These are phyloP conservation scores for Elanoides forficatus DNA, from an alignment of 2,113 vertebrate species.

Conservation along the genomic window DNA sequence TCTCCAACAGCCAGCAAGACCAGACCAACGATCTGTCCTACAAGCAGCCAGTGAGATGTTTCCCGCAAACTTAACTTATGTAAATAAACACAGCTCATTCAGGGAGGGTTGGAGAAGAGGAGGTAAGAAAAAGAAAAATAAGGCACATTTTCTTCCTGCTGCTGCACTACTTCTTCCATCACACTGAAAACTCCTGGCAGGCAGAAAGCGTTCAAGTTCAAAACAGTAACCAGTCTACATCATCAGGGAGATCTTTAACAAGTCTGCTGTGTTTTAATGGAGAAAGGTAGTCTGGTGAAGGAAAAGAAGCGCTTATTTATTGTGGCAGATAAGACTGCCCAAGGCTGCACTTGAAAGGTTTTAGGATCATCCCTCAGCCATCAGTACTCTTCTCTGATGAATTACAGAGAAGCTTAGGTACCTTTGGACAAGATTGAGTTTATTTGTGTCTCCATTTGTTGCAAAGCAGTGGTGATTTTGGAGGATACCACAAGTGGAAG, in stretches of 20 bases:
- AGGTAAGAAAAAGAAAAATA: not conserved
- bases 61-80: not conserved
- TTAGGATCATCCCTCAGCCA: not conserved
- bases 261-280: not conserved
- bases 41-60: not conserved
- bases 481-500: rapidly evolving
- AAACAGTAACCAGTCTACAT: not conserved
- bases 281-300: not conserved
- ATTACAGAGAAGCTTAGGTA: not conserved
- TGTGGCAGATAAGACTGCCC: not conserved
- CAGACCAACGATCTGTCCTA: not conserved
- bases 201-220: not conserved
- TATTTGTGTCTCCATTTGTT: not conserved
- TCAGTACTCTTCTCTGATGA: not conserved
- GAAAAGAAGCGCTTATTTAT: not conserved
- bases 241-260: not conserved
- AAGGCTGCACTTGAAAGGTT: not conserved
- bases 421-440: not conserved
- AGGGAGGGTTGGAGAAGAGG: not conserved
- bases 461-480: not conserved
- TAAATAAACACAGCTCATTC: not conserved
- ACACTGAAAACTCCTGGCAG: not conserved
- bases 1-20: not conserved
- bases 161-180: not conserved
- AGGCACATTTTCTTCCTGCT: not conserved